Evolutionary conservation across 2,888 invertebrate genomes (phyloP), one percentile per base, ranked within the genome.

Genomic region (Tethea ocularis): DNA sequence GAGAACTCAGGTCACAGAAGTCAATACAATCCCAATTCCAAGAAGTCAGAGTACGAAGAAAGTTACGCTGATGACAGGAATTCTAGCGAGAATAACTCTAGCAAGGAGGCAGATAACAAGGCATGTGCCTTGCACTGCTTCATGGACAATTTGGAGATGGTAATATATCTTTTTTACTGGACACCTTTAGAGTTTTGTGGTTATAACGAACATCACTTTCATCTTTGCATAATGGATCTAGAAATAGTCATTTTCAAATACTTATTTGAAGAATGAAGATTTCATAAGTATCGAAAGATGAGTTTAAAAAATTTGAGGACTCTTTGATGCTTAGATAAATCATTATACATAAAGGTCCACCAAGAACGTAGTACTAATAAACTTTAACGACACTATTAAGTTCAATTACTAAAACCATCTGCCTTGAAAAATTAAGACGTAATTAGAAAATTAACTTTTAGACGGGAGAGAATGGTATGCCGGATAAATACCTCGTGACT

Each of bases 101-200:
- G 68, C 57, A 82, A 74, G 54, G 82, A 82, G 13, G 66, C 62
- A 11, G 77, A 82, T 5, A 80, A 75, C 6, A 90, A 87, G 61
- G 86, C 89, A 61, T 96, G 96, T 72, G 91, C 95, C 1, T 82
- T 95, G 23, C 95, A 96, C 64, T 97, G 96, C 75, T 95, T 96
- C 75, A 94, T 96, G 77, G 94, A 95, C 61, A 94, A 95, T 79
- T 80, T 96, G 64, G 94, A 95, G 74, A 94, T 96, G 95, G 96
- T 96, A 86, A 83, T 84, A 60, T 60, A 55, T 33, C n/a, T n/a
- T n/a, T n/a, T n/a, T n/a, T n/a, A n/a, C n/a, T n/a, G n/a, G n/a
- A n/a, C n/a, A n/a, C n/a, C n/a, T n/a, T n/a, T n/a, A n/a, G n/a
- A n/a, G n/a, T n/a, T n/a, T n/a, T n/a, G n/a, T n/a, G n/a, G n/a